Evolutionary conservation across 1,140 invertebrate genomes (phyloP), one percentile per base, ranked within the genome.

Genomic region (Phocides pigmalion): DNA sequence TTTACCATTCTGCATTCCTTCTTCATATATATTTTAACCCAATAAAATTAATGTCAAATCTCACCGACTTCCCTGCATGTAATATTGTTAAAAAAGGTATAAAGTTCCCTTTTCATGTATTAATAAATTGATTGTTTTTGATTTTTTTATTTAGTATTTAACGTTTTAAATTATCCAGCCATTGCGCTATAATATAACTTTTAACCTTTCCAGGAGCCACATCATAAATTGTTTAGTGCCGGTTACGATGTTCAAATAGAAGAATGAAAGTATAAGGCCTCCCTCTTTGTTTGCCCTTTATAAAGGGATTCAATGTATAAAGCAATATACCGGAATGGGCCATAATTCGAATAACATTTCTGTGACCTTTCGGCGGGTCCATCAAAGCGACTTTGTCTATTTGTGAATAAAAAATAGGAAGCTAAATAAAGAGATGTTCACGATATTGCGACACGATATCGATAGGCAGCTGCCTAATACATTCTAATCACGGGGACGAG

Each of bases 341-440:
- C 81, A 74, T 84, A 77, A 81, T 83, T 80, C 81, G 68, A 75
- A 81, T 82, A 86, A 80, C 82, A 88, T 88, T 88, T 85, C 70
- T 75, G 70, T 79, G 82, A 84, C 83, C 82, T 87, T 82, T 84
- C 72, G 53, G 61, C 44, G 50, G 66, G 50, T 64, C 66, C 50
- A 67, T 42, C 59, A 78, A 80, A 79, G 74, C 69, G 49, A 62
- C 62, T 72, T 66, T 49, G 42, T 64, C 59, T 67, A 71, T 63
- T 64, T 62, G 42, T 44, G 47, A 59, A 51, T 58, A 62, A 51
- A 66, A 53, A 62, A 58, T 59, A 54, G 28, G 41, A 58, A 54
- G 54, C 20, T 61, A 28, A 61, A 61, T 59, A 42, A 59, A 44
- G 47, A n/a, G 11, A n/a, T 1, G 8, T n/a, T n/a, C n/a, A 35